Evolutionary conservation across 2,113 vertebrate species (phyloP).

Genomic region (Deroptyus accipitrinus): DNA sequence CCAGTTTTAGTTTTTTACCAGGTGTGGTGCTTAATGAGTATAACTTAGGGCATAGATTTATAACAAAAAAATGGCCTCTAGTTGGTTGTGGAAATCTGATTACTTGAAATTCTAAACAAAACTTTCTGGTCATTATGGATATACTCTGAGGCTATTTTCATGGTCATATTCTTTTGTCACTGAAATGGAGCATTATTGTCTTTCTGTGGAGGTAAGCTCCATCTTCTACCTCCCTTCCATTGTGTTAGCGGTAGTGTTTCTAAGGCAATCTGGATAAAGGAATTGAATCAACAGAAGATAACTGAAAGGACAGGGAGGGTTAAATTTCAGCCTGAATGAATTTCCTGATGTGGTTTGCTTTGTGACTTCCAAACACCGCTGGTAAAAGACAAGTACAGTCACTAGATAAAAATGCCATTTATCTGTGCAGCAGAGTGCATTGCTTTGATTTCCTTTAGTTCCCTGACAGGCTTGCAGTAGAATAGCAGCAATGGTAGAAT

Average conservation of each 20-base stretch:
- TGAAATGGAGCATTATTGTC: not conserved
- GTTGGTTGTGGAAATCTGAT: not conserved
- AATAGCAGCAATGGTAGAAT: not conserved
- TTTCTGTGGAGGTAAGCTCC: not conserved
- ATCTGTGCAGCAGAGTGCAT: not conserved
- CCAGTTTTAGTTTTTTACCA: not conserved
- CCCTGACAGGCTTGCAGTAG: not conserved
- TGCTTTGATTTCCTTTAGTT: not conserved
- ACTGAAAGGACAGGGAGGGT: not conserved
- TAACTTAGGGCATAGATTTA: not conserved
- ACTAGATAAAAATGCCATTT: not conserved
- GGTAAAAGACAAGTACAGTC: not conserved
- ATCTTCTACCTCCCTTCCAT: not conserved
- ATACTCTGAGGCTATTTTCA: not conserved
- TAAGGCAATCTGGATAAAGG: not conserved
- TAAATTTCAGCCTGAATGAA: not conserved
- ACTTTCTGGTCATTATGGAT: not conserved
- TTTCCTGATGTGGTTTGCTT: not conserved
- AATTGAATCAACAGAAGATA: not conserved
- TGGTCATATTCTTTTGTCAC: not conserved
- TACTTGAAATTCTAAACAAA: not conserved
- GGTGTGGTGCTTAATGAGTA: not conserved
- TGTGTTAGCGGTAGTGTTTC: not conserved
- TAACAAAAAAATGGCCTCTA: not conserved
- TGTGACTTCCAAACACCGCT: not conserved